Evolutionary conservation across 2,888 invertebrate species (phyloP).

Genomic region (Drosophila picticornis): DNA sequence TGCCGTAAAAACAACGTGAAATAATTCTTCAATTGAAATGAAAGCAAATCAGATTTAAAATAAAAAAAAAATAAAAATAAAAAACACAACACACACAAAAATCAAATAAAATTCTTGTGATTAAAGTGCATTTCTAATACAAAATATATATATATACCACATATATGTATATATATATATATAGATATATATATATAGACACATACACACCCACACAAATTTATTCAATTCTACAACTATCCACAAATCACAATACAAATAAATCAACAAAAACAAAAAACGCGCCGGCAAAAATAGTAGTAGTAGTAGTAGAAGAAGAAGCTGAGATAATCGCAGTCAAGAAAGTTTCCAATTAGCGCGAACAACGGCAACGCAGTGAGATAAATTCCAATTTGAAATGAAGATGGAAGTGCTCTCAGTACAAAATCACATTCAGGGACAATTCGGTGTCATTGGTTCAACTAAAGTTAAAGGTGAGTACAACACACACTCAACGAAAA

Average conservation of each 20-base stretch:
- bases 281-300: constrained; percentile 42
- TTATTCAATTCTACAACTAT: constrained; percentile 35
- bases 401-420: constrained; percentile 93
- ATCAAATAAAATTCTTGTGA: constrained; percentile 78
- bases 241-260: constrained; percentile 14
- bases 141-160: constrained; percentile 45
- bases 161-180: constrained; percentile 37
- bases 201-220: constrained; percentile 17
- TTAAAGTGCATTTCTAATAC: constrained; percentile 81
- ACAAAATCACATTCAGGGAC: constrained; percentile 91
- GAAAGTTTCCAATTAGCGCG: constrained; percentile 30
- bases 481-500: background rate
- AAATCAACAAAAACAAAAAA: constrained; percentile 10
- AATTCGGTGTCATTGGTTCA: constrained; percentile 87
- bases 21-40: constrained; percentile 26
- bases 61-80: constrained; percentile 14
- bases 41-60: constrained; percentile 32
- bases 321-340: background rate
- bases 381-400: constrained; percentile 70
- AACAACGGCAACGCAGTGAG: constrained; percentile 35
- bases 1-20: constrained; percentile 54
- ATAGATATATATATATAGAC: constrained; percentile 11
- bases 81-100: constrained; percentile 39
- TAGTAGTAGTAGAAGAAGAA: background rate
- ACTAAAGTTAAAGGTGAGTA: constrained; percentile 90